Evolutionary conservation across 2,888 invertebrate genomes (phyloP), one percentile per base, ranked within the genome.

Genomic region (Gortyna flavago): DNA sequence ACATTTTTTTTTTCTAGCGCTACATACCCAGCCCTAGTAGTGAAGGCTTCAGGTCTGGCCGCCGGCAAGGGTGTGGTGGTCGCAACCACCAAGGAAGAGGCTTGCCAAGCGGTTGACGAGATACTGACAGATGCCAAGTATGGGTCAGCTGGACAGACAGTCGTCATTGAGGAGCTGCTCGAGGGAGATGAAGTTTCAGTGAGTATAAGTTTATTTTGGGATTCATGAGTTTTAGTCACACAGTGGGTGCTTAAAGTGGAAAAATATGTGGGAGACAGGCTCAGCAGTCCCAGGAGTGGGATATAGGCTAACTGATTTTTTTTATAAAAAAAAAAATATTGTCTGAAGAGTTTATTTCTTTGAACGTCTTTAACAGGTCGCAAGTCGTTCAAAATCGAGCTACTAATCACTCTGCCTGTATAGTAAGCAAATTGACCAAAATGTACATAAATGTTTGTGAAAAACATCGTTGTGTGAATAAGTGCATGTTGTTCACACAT

Each of bases 31-130:
- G 99, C 99, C 0, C 95, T 99, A 72, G 99, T 99, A 2, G 98
- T 99, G 0, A 99, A 99, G 95, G 99, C 99, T 0, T 98, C 98
- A 86, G 99, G 99, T 0, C 96, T 99, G 75, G 99, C 99, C 0
- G 99, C 99, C 0, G 99, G 99, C 51, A 99, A 99, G 94, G 99
- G 99, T 0, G 99, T 99, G 4, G 97, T 99, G 5, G 99, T 99
- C 1, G 98, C 99, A 0, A 93, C 97, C 2, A 97, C 97, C 88
- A 97, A 97, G 84, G 97, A 97, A n/a, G 99, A 99, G 93, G 99
- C 99, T 0, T 98, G 98, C 87, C 93, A 95, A 61, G 99, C 99
- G 0, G 98, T 99, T 0, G 98, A 98, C 90, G 97, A 98, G 75
- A 99, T 99, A 89, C 95, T 99, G 64, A 97, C 97, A 0, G 97